Base-by-base conservation (phyloP, 64 coral and sea anemone species). In the Cladopsammia gracilis region DNA sequence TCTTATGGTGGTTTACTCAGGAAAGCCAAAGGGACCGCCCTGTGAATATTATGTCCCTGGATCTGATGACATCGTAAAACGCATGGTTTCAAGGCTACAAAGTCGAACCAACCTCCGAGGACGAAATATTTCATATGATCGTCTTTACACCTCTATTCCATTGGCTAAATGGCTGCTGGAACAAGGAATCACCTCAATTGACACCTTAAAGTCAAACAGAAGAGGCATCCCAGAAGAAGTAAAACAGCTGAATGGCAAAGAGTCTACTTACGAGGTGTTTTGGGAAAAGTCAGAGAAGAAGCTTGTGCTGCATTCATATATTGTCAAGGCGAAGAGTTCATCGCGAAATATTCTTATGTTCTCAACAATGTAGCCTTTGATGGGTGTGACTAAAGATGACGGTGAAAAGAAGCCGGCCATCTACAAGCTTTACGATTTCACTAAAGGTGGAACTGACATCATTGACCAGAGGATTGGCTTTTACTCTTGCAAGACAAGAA, bases 371-470 rank as follows among this genome's bases (percentile, higher is more conserved):
- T 50, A 82, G n/a, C 78, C 78, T 53, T 45, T 56, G 0, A 23
- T 82, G 23, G 78, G 78, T 7, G 78, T 58, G 6, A 82, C 78
- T 7, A 56, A 34, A 58, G 78, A 82, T 49, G 48, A 82, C 58
- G 47, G 47, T 4, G 4, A 82, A 45, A 19, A 42, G 49, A 56
- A 82, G 22, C 78, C 78, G 7, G 49, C 78, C 6, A 82, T 82
- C 12, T 82, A 14, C 51, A 82, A 82, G 78, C 78, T 82, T 16
- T 82, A 82, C 78, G 78, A 82, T 45, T 54, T 82, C 34, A 82
- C 78, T 6, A 82, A 82, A 26, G 78, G 78, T 7, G 78, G 78
- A 4, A 82, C 78, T 62, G 78, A 82, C 12, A 82, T 82, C 9
- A 56, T 82, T 16, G 78, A 82, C 60, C 78, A 82, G 47, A 15